Evolutionary conservation across 2,888 invertebrate species (phyloP).

Genomic region (Eupelmus urozonus): DNA sequence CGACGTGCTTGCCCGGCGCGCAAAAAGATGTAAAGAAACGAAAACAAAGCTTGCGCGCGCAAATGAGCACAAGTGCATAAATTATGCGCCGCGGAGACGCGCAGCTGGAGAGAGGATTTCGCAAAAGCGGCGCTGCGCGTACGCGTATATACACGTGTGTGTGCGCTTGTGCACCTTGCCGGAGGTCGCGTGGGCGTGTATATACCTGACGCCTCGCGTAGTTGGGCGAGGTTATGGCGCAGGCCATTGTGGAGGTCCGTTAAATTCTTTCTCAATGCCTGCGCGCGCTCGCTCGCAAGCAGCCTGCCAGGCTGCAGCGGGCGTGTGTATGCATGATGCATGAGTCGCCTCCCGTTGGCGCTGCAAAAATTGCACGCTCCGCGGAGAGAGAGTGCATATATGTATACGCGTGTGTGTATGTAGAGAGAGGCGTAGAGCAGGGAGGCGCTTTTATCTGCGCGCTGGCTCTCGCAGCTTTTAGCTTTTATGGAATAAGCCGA

Average conservation of each 20-base stretch:
- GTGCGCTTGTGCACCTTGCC: slow-evolving; percentile 4
- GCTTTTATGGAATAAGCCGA: slow-evolving; percentile 33
- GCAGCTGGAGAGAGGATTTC: neutral
- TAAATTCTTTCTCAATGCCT: slow-evolving; percentile 37
- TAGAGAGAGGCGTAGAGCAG: no score
- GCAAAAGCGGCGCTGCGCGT: slow-evolving; percentile 4
- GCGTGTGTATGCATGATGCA: slow-evolving; percentile 5
- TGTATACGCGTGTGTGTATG: no score
- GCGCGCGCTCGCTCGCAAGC: no score
- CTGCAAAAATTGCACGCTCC: no score
- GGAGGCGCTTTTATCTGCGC: no score
- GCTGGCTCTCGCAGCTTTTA: neutral
- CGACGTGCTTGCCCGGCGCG: neutral
- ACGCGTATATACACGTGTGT: neutral
- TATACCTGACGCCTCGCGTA: slow-evolving; percentile 28
- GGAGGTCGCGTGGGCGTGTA: slow-evolving; percentile 36
- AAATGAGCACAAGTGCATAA: slow-evolving; percentile 17
- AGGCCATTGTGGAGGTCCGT: slow-evolving; percentile 28
- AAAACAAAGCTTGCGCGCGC: neutral
- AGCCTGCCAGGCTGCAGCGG: no score
- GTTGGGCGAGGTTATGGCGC: slow-evolving; percentile 32
- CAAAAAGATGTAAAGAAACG: neutral
- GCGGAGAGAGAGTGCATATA: no score
- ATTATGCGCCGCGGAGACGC: slow-evolving; percentile 1
- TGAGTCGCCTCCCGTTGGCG: neutral